Conservation (phyloP, 2,888 invertebrate species). For the Lycia hirtaria region DNA sequence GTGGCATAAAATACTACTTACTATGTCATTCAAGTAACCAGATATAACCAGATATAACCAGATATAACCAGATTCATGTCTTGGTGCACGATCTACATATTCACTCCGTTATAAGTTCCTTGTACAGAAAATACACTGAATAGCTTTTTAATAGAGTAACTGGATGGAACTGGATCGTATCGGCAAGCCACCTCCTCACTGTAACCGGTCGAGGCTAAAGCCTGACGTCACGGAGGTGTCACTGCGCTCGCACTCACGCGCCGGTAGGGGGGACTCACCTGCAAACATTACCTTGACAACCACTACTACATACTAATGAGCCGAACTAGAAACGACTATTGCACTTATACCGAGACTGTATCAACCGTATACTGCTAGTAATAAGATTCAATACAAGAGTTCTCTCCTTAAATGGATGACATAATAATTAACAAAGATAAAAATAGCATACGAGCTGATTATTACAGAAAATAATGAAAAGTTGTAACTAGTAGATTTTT, state of each 20-base stretch:
- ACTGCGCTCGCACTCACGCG: not conserved
- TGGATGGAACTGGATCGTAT: not conserved
- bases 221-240: constrained; percentile 22
- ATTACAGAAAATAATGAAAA: not conserved
- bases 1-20: no score
- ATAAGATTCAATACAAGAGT: constrained; percentile 10
- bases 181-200: not conserved
- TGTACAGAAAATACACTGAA: no score
- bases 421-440: no score
- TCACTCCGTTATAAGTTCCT: no score
- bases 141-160: not conserved
- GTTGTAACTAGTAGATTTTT: not conserved
- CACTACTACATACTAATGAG: constrained; percentile 3
- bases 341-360: not conserved
- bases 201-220: not conserved
- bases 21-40: no score
- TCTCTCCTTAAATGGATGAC: no score
- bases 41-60: no score
- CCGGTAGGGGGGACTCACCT: constrained; percentile 31
- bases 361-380: constrained; percentile 2
- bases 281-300: constrained; percentile 14
- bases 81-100: no score
- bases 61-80: no score
- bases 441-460: not conserved
- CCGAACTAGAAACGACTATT: not conserved